phyloP scores from a whole-genome alignment of 2,888 invertebrate species.

The Tenthredo mesomela region DNA sequence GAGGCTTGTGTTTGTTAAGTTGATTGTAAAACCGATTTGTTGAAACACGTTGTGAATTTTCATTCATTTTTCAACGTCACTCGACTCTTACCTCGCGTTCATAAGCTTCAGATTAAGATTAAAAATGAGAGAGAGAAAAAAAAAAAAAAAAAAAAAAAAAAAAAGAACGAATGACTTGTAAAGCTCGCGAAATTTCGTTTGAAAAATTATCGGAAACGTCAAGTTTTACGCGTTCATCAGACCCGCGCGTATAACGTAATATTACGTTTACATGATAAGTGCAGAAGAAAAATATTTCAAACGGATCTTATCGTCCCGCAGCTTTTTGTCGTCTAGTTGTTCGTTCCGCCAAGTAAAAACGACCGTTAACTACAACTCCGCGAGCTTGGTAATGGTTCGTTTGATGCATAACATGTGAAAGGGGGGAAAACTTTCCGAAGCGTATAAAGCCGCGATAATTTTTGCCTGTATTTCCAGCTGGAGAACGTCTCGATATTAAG shows the following conservation, averaged over 20 bases:
- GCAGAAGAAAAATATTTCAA: not conserved
- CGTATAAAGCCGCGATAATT: not conserved
- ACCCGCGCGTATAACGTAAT: not conserved
- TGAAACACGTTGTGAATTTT: conserved; percentile 11
- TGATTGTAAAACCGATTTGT: conserved; percentile 14
- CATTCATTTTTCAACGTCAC: conserved; percentile 10
- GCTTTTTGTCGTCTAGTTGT: not conserved
- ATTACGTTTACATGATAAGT: not conserved
- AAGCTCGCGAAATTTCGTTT: not conserved
- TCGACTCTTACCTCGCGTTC: not conserved
- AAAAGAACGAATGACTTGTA: not conserved
- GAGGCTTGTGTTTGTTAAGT: not conserved
- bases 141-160: not conserved
- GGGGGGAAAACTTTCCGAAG: conserved; percentile 10
- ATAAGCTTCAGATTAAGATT: not conserved
- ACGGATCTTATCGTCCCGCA: conserved; percentile 5
- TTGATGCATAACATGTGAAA: conserved; percentile 2
- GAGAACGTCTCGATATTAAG: not conserved
- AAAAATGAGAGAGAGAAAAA: too few species aligned
- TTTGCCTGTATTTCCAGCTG: not conserved
- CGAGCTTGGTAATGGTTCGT: not conserved
- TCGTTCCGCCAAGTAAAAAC: conserved; percentile 17
- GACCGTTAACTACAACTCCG: not conserved
- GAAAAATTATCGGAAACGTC: not conserved
- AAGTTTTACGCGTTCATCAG: not conserved